Evolutionary conservation across 2,113 vertebrate genomes (phyloP).

Genomic region (Crotophaga sulcirostris): DNA sequence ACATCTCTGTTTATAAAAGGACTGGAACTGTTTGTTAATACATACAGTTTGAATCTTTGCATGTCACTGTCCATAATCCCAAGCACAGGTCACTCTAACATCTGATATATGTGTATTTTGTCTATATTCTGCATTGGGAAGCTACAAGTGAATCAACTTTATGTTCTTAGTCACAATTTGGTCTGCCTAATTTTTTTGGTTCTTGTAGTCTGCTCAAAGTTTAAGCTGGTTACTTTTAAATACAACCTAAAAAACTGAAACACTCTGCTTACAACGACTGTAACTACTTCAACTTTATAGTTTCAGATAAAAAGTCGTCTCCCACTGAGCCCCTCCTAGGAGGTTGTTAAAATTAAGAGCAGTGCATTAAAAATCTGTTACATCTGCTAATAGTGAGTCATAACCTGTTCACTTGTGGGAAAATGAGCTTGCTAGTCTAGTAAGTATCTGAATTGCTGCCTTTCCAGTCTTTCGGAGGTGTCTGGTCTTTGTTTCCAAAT

Average conservation of each 20-base stretch:
- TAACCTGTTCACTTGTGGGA: not conserved
- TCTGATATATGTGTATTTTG: not conserved
- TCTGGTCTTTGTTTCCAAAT: not conserved
- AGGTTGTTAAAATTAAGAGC: slow-evolving; percentile 28
- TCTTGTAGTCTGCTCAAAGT: not conserved
- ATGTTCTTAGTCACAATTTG: not conserved
- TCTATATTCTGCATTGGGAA: not conserved
- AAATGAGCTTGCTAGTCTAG: not conserved
- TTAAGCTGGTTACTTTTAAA: not conserved
- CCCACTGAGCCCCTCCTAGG: not conserved
- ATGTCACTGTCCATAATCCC: not conserved
- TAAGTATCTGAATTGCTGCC: not conserved
- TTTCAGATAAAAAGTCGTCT: not conserved
- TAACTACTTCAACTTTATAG: not conserved
- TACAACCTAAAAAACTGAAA: not conserved
- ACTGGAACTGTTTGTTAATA: not conserved
- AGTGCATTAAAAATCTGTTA: slow-evolving; percentile 8
- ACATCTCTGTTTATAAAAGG: not conserved
- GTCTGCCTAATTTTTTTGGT: not conserved
- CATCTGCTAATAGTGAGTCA: not conserved
- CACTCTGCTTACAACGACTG: not conserved
- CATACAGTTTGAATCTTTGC: not conserved
- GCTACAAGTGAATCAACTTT: not conserved
- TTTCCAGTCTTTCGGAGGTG: not conserved
- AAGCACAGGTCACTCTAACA: not conserved